Base-by-base conservation (phyloP, 2,888 invertebrate genomes). In the Odiellus spinosus region DNA sequence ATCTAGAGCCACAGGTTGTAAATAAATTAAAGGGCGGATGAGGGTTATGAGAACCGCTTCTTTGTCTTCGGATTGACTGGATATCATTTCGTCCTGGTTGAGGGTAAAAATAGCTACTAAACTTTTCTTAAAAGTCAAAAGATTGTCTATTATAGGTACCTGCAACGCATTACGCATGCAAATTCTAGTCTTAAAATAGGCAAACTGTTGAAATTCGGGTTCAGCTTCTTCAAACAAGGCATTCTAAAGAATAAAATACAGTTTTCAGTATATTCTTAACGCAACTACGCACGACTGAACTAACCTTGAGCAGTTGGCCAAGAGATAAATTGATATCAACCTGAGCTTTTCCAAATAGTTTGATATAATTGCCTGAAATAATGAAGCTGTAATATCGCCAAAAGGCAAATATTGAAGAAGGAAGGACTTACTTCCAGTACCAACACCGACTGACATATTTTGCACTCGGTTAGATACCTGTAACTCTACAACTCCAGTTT, bases 151-250 rank as follows among this genome's bases (percentile, higher is more conserved):
- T 40, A 32, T 5, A 40, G 42, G 48, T 53, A 63, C 66, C 62
- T 64, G 64, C 32, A 66, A 52, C 34, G 66, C 65, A 60, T 67
- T 67, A 45, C 66, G 56, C 64, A 71, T 60, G 67, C 84, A 80
- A 56, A 95, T 86, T 58, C 86, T 77, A 1, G 96, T 98, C 64
- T 91, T 90, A 69, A 98, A 98, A 69, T 93, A 95, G 1, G 96
- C 96, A 63, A 88, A 88, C 62, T 91, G 90, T 62, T 95, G 93
- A 64, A 95, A 95, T 65, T 98, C 96, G 0, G 91, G 83, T 59
- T 93, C 90, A 0, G 91, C 91, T 64, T 98, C 96, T 63, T 95
- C 95, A 63, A 93, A 96, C 67, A 95, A 76, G 0, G 87, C 84
- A 66, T 95, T 90, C 47, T 87, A 41, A n/a, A n/a, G 76, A 43